Percentiles rank a stretch among this genome's conserved stretches.
These are phyloP conservation scores for Syncerus caffer DNA, from an alignment of 2,797 vertebrate species.

Conservation along the genomic window DNA sequence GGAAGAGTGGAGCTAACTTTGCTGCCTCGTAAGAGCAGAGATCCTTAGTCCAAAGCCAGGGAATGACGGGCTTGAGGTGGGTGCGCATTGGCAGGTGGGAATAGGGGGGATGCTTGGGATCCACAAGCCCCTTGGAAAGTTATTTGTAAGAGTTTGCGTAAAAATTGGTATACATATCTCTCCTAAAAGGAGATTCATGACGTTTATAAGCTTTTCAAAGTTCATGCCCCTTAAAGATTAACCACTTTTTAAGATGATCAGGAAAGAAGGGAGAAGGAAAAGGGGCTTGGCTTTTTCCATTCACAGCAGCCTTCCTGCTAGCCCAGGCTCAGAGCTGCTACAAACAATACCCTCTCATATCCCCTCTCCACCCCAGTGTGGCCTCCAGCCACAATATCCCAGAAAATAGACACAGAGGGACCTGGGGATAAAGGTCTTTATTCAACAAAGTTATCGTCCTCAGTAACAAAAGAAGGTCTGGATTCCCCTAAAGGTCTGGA, in stretches of 20 bases:
- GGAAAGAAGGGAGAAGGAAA: not conserved
- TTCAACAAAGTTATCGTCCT: conserved; percentile 64
- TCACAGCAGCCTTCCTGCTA: not conserved
- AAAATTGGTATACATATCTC: not conserved
- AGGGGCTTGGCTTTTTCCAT: not conserved
- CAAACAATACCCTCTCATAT: not conserved
- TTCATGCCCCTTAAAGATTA: not conserved
- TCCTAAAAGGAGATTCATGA: not conserved
- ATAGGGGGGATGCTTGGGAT: not conserved
- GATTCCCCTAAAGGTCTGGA: conserved; percentile 35
- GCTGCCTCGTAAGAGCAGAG: not conserved
- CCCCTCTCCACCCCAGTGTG: not conserved
- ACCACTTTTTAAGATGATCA: not conserved
- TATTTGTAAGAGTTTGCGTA: not conserved
- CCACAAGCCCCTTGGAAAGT: not conserved
- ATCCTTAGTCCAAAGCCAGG: not conserved
- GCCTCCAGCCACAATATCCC: conserved; percentile 32
- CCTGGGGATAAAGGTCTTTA: conserved; percentile 68
- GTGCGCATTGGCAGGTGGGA: not conserved
- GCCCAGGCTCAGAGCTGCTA: not conserved
- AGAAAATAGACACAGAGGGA: conserved; percentile 42
- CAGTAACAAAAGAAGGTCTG: conserved; percentile 74
- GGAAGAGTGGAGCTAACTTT: not conserved
- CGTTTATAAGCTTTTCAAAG: not conserved
- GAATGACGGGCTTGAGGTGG: not conserved